Percentiles rank a stretch among this genome's conserved stretches.
Evolutionary conservation across 2,888 invertebrate species (phyloP).

Genomic region (Frankliniella fusca): DNA sequence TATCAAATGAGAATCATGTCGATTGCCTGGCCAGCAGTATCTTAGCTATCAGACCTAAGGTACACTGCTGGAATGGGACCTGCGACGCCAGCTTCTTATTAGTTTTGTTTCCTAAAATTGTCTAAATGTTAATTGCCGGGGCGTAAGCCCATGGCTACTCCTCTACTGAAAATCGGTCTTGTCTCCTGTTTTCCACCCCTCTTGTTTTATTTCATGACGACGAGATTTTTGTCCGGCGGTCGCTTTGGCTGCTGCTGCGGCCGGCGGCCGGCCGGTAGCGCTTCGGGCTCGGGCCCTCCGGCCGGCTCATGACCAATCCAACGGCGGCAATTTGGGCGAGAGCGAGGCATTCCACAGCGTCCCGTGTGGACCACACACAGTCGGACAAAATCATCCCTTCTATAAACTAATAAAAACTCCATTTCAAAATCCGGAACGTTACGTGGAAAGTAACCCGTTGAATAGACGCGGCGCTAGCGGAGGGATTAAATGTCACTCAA

Average conservation of each 20-base stretch:
- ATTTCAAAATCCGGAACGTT: too few species aligned
- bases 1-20: constrained; percentile 1
- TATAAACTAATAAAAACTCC: neutral
- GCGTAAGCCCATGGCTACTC: neutral
- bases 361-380: neutral
- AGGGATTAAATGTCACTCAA: neutral
- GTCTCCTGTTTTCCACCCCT: neutral
- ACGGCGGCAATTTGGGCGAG: neutral
- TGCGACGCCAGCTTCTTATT: neutral
- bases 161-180: neutral
- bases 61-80: neutral
- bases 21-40: neutral
- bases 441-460: neutral
- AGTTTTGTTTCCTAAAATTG: neutral
- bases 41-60: neutral
- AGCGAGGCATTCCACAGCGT: neutral
- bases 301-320: neutral
- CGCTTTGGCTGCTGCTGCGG: neutral
- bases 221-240: neutral
- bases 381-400: neutral
- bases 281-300: too few species aligned
- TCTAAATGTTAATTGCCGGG: neutral
- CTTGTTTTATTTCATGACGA: neutral
- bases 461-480: neutral
- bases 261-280: neutral